Conservation (phyloP, 1,140 invertebrate genomes). For the Ostrea denselamellosa region DNA sequence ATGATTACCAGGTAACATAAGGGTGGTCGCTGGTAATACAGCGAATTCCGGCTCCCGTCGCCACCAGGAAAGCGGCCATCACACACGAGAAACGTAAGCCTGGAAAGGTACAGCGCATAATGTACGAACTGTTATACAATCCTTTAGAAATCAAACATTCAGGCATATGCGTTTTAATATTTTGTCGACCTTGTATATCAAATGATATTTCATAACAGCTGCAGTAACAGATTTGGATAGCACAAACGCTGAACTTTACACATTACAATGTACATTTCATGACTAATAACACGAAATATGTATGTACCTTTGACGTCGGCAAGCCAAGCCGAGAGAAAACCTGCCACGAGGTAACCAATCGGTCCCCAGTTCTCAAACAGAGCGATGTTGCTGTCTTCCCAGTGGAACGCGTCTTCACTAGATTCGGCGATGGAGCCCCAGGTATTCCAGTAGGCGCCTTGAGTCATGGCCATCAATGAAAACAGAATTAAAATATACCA, state of each 20-base stretch:
- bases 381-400: constrained; percentile 79
- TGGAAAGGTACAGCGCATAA: constrained; percentile 41
- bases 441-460: constrained; percentile 79
- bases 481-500: constrained; percentile 64
- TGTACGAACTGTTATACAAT: too few species aligned
- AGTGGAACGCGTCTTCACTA: constrained; percentile 76
- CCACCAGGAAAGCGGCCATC: constrained; percentile 61
- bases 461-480: constrained; percentile 57
- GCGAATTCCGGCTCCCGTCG: constrained; percentile 65
- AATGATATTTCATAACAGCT: too few species aligned
- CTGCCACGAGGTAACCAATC: constrained; percentile 79
- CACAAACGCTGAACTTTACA: too few species aligned
- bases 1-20: constrained; percentile 61
- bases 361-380: constrained; percentile 81
- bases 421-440: constrained; percentile 79
- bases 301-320: constrained; percentile 66
- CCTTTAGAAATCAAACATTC: too few species aligned
- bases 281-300: too few species aligned
- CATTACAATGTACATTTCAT: too few species aligned
- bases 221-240: too few species aligned
- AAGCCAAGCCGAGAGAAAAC: constrained; percentile 79
- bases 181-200: too few species aligned
- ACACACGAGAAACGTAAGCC: constrained; percentile 72
- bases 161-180: too few species aligned
- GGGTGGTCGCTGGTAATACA: constrained; percentile 69